These are phyloP conservation scores for Phalacrocorax pelagicus DNA, from an alignment of 2,113 vertebrate species.

Conservation along the genomic window DNA sequence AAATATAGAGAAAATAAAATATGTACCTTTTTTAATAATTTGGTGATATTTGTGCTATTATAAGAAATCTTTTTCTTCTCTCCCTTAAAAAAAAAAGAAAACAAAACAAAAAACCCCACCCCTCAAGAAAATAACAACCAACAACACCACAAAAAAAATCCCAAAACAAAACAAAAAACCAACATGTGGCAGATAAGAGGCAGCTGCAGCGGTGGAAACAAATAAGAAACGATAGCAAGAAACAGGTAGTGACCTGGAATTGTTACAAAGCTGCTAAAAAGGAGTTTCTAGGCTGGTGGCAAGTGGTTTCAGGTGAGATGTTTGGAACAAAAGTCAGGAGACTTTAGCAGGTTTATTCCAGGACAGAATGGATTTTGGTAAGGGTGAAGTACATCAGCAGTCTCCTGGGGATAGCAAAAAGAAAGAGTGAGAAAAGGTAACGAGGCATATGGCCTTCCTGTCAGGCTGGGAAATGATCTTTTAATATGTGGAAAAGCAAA, in stretches of 20 bases:
- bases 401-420: background rate
- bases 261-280: background rate
- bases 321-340: background rate
- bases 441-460: background rate
- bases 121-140: no score
- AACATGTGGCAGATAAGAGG: background rate
- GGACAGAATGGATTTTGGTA: background rate
- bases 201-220: background rate
- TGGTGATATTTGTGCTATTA: background rate
- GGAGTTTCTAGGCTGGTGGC: background rate
- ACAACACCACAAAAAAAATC: no score
- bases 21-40: fast-evolving
- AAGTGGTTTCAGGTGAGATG: background rate
- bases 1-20: background rate
- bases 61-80: background rate
- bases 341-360: background rate
- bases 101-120: no score
- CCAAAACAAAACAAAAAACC: no score
- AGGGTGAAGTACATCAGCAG: background rate
- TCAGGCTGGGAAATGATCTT: background rate
- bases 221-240: background rate
- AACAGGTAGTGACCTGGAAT: background rate
- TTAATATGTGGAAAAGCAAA: background rate
- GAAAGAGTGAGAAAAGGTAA: background rate
- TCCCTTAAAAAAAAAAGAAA: no score